Percentiles rank a stretch among this genome's conserved stretches.
These are phyloP conservation scores for Delia radicum DNA, from an alignment of 1,140 invertebrate genomes.

Conservation along the genomic window DNA sequence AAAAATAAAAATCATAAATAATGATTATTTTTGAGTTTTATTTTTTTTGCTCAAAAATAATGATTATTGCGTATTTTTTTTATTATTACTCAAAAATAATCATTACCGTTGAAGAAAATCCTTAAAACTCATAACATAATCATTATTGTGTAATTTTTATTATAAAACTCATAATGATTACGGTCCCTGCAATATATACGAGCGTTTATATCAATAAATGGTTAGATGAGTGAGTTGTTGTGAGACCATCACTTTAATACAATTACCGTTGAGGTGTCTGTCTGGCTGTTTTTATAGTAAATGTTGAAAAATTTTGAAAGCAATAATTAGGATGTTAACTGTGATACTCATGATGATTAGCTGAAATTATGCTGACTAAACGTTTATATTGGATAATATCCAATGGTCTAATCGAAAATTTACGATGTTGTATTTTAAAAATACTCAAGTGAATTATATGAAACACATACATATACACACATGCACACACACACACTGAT, in stretches of 20 bases:
- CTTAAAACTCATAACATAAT: too few species aligned
- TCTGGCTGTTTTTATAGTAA: not conserved
- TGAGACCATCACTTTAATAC: not conserved
- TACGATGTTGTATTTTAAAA: not conserved
- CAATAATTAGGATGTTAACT: slow-evolving; percentile 15
- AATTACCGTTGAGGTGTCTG: not conserved
- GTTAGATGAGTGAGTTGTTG: not conserved
- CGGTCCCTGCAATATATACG: too few species aligned
- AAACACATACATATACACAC: not conserved
- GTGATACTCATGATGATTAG: slow-evolving; percentile 13
- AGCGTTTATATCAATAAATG: too few species aligned
- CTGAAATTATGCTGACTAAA: slow-evolving; percentile 20
- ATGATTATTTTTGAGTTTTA: too few species aligned
- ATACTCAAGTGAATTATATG: slow-evolving; percentile 14
- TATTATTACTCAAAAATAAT: too few species aligned
- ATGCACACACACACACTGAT: not conserved
- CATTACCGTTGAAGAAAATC: too few species aligned
- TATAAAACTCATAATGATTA: too few species aligned
- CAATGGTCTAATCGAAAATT: slow-evolving; percentile 18
- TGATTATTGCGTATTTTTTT: too few species aligned
- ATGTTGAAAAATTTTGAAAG: not conserved
- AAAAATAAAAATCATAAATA: too few species aligned
- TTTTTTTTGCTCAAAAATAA: too few species aligned
- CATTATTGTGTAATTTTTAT: too few species aligned
- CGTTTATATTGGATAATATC: slow-evolving; percentile 13